Evolutionary conservation across 2,113 vertebrate species (phyloP).

Genomic region (Gymnogyps californianus): DNA sequence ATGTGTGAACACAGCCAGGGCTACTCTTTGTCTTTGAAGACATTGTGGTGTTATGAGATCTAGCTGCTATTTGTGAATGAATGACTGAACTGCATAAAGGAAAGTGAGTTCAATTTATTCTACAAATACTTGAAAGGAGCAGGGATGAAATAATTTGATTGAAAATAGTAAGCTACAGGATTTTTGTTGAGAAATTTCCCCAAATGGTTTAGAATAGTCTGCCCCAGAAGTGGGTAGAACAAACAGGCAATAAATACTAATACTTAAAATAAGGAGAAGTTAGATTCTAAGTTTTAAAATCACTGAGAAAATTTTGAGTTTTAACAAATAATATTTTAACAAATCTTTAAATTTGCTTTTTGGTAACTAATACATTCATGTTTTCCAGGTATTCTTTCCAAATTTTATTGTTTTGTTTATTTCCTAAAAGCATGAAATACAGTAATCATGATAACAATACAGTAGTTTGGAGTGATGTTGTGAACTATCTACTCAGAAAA

Average conservation of each 20-base stretch:
- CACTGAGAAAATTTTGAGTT: not conserved
- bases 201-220: accelerated
- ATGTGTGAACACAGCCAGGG: not conserved
- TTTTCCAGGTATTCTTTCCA: not conserved
- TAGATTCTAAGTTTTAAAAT: not conserved
- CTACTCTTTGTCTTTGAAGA: not conserved
- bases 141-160: not conserved
- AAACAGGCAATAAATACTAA: not conserved
- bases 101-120: not conserved
- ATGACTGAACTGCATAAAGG: not conserved
- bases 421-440: not conserved
- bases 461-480: not conserved
- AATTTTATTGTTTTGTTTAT: not conserved
- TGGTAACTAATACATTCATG: not conserved
- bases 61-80: not conserved
- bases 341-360: not conserved
- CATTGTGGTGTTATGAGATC: accelerated
- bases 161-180: not conserved
- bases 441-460: not conserved
- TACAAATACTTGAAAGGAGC: not conserved
- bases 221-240: not conserved
- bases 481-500: not conserved
- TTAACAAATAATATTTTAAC: not conserved
- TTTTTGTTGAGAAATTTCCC: not conserved
- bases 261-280: not conserved